These are phyloP conservation scores for Pseudomyrmex gracilis DNA, from an alignment of 1,140 invertebrate species.

Conservation along the genomic window DNA sequence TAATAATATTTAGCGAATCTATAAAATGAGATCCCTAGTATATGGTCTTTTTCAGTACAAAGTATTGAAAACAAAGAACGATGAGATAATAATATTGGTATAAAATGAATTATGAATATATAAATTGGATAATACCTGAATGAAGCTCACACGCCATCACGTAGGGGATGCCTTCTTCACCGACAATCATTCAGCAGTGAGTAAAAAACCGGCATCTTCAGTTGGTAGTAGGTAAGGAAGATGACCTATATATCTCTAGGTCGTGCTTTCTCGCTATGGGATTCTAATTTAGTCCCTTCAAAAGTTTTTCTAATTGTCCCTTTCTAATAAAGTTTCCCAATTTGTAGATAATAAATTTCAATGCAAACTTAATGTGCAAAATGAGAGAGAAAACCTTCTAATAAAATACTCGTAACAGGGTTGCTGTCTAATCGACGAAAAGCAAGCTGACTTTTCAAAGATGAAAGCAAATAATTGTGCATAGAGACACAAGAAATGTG, in stretches of 20 bases:
- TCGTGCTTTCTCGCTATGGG: constrained; percentile 84
- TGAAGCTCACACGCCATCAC: constrained; percentile 84
- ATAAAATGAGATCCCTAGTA: constrained; percentile 71
- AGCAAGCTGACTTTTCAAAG: constrained; percentile 55
- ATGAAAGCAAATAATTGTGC: constrained; percentile 67
- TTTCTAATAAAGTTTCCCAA: constrained; percentile 68
- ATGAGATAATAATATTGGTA: constrained; percentile 81
- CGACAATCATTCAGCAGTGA: constrained; percentile 85
- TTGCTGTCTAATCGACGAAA: constrained; percentile 64
- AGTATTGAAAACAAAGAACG: constrained; percentile 81
- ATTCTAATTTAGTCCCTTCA: constrained; percentile 80
- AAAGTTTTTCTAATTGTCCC: constrained; percentile 71
- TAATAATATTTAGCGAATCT: constrained; percentile 71
- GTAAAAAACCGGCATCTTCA: constrained; percentile 85
- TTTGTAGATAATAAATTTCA: constrained; percentile 65
- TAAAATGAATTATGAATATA: constrained; percentile 86
- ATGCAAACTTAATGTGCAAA: constrained; percentile 73
- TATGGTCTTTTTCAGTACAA: constrained; percentile 68
- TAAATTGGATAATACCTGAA: constrained; percentile 86
- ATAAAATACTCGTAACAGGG: constrained; percentile 63
- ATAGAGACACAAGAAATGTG: constrained; percentile 53
- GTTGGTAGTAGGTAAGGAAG: constrained; percentile 86
- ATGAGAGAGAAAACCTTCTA: constrained; percentile 67
- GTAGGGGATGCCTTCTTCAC: constrained; percentile 86
- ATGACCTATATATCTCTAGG: constrained; percentile 85